Base-by-base conservation (phyloP, 2,888 invertebrate genomes). In the Xestia sexstrigata region DNA sequence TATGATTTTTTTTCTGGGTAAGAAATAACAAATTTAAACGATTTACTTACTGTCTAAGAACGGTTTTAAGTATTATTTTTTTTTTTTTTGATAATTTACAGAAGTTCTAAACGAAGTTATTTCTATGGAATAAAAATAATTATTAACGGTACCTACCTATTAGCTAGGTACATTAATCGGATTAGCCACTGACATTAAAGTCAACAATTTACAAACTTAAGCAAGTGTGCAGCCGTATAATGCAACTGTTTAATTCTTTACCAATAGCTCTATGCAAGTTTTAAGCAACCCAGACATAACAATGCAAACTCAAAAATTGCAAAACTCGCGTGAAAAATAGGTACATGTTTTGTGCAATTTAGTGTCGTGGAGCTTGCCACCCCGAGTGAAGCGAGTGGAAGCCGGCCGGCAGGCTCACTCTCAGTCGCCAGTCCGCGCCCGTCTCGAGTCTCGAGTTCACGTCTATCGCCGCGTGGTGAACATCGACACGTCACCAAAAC, bases 401-500 rank as follows among this genome's bases (percentile, higher is more conserved):
- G 94, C 94, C 95, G 90, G 91, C 91, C 91, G 91, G 92, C 86
- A 42, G 71, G 75, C 83, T 78, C 94, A 95, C 95, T 95, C 83
- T 78, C 94, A 95, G 95, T 95, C 94, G 93, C 92, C 90, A 89
- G 84, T 90, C 89, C 91, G 94, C 94, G 92, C 89, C 87, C 88
- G 86, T 70, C 49, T 11, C 5, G 85, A 63, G 86, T 70, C 49
- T 11, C 5, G 85, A 63, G 60, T 74, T 85, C 76, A 87, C 88
- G 92, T 88, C 47, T 75, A 78, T 69, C 72, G 84, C 76, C 86
- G 83, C 79, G 89, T 89, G 90, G 83, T 81, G 84, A 63, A 73
- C 73, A 87, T 81, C 89, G 91, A 93, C 94, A 94, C 95, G 93
- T 94, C 94, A 94, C 90, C 93, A 95, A 92, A 83, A 95, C 95